Percentiles rank a stretch among this genome's conserved stretches.
Conservation (phyloP, 2,797 vertebrate species). For the Pampus argenteus region DNA sequence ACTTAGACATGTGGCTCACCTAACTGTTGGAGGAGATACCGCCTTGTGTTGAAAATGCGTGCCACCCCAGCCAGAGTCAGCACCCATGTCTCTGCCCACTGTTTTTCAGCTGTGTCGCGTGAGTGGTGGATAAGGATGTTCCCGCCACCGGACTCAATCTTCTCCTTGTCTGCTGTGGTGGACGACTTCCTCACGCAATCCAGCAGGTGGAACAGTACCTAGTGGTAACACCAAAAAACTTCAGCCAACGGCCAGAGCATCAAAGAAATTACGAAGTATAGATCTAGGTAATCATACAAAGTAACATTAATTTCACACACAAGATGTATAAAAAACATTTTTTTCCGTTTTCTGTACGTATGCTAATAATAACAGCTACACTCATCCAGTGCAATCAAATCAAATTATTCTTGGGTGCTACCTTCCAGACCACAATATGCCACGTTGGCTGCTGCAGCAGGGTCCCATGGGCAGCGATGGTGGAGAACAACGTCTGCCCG, state of each 20-base stretch:
- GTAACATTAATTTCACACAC: background rate
- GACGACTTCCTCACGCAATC: slow-evolving; percentile 95
- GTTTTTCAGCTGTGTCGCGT: slow-evolving; percentile 97
- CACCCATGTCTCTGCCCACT: slow-evolving; percentile 99
- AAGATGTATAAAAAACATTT: background rate
- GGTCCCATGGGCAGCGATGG: slow-evolving; percentile 96
- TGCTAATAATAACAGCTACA: background rate
- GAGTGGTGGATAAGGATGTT: slow-evolving; percentile 99
- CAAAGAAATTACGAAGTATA: background rate
- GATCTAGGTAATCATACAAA: background rate
- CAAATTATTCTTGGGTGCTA: slow-evolving; percentile 65
- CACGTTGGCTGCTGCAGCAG: slow-evolving; percentile 96
- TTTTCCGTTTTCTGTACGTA: background rate
- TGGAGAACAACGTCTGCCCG: slow-evolving; percentile 97
- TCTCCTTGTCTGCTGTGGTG: slow-evolving; percentile 98
- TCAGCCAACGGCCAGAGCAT: background rate
- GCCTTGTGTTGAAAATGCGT: slow-evolving; percentile 97
- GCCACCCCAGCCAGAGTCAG: slow-evolving; percentile 96
- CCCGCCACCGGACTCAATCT: slow-evolving; percentile 98
- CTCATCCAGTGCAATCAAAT: background rate
- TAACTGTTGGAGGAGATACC: slow-evolving; percentile 94
- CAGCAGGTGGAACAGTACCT: slow-evolving; percentile 97
- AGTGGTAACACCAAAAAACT: background rate
- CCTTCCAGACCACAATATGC: slow-evolving; percentile 99
- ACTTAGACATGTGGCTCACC: slow-evolving; percentile 85